phyloP scores from a whole-genome alignment of 2,888 invertebrate genomes.

The Caenorhabditis drosophilae region DNA sequence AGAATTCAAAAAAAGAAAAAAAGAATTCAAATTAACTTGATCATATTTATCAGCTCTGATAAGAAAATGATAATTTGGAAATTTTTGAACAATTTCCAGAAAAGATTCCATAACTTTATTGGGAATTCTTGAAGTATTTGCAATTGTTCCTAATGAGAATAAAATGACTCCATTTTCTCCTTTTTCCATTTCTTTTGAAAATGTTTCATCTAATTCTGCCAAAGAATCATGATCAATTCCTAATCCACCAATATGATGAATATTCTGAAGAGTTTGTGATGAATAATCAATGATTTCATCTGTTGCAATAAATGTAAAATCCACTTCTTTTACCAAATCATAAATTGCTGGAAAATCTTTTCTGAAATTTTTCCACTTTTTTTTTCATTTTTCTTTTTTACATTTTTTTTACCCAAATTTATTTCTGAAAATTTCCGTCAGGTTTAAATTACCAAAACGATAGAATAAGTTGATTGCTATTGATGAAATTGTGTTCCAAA shows the following conservation, averaged over 20 bases:
- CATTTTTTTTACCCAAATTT: conserved; percentile 18
- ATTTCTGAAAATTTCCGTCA: conserved; percentile 8
- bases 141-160: conserved; percentile 55
- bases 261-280: conserved; percentile 47
- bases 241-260: conserved; percentile 55
- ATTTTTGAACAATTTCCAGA: conserved; percentile 35
- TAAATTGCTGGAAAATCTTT: conserved; percentile 38
- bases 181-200: conserved; percentile 39
- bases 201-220: conserved; percentile 17
- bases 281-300: conserved; percentile 57
- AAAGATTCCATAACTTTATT: conserved; percentile 40
- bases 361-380: conserved; percentile 24
- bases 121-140: conserved; percentile 44
- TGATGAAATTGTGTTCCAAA: conserved; percentile 7
- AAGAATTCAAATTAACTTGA: background rate
- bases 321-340: conserved; percentile 35
- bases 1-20: background rate
- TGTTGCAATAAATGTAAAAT: conserved; percentile 51
- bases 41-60: conserved; percentile 51
- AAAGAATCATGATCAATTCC: conserved; percentile 22
- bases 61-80: conserved; percentile 55
- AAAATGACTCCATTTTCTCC: conserved; percentile 51
- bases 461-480: background rate
- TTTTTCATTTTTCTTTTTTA: background rate
- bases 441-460: conserved; percentile 1